phyloP scores from a whole-genome alignment of 2,113 vertebrate genomes.

The Varanus salvator region DNA sequence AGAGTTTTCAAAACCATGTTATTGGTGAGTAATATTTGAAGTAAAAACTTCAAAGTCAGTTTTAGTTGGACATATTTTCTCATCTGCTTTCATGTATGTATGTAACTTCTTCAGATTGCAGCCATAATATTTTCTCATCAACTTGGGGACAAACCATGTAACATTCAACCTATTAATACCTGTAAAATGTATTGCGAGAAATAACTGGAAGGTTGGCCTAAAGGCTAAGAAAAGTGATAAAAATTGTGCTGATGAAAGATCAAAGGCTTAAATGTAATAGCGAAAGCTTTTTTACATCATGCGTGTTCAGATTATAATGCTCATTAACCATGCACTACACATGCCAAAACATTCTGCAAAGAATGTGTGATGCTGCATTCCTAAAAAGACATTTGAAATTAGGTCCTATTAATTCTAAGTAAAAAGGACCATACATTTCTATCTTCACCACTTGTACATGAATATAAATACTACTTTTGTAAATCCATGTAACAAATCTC shows the following conservation, averaged over 20 bases:
- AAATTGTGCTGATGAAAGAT: slow-evolving; percentile 17
- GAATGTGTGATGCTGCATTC: background rate
- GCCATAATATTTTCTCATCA: background rate
- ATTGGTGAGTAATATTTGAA: background rate
- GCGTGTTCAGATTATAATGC: background rate
- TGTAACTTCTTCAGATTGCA: background rate
- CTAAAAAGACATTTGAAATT: background rate
- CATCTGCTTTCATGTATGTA: background rate
- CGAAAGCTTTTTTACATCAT: background rate
- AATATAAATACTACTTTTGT: background rate
- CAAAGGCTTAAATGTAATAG: background rate
- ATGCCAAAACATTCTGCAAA: background rate
- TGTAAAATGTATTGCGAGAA: background rate
- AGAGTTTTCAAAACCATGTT: background rate
- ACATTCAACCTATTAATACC: background rate
- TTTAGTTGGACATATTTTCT: background rate
- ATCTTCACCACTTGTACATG: background rate
- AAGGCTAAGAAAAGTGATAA: slow-evolving; percentile 20
- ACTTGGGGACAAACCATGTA: background rate
- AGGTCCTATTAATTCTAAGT: background rate
- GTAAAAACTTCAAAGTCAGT: slow-evolving; percentile 5
- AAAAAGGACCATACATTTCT: background rate
- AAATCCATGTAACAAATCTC: background rate
- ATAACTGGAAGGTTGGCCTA: background rate
- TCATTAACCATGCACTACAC: background rate